phyloP scores from a whole-genome alignment of 2,113 vertebrate species.

The Coptodon rendalli region DNA sequence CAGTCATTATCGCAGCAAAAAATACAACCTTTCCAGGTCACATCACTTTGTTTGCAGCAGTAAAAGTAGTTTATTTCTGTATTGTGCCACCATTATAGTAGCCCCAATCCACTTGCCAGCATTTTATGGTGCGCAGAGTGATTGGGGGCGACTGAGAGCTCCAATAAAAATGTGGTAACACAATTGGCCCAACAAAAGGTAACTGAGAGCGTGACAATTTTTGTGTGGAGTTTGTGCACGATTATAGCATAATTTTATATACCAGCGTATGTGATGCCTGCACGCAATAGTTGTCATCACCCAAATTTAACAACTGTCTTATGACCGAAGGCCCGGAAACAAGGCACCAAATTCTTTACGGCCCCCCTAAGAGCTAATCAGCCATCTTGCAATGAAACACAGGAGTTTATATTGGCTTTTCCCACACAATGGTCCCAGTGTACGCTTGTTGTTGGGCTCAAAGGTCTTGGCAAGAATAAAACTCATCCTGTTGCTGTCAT shows the following conservation, averaged over 20 bases:
- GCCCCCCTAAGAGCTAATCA: constrained; percentile 62
- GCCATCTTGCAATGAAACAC: constrained; percentile 54
- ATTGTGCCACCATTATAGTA: constrained; percentile 87
- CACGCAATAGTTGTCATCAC: constrained; percentile 33
- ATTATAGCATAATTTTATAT: constrained; percentile 31
- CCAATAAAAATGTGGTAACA: constrained; percentile 80
- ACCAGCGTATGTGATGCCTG: background rate
- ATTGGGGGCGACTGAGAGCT: constrained; percentile 83
- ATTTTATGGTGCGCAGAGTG: constrained; percentile 91
- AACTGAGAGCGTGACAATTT: constrained; percentile 3
- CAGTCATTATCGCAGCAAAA: constrained; percentile 84
- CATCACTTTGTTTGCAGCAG: constrained; percentile 90
- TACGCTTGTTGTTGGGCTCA: constrained; percentile 30
- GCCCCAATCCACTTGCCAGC: constrained; percentile 88
- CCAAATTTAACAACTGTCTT: constrained; percentile 46
- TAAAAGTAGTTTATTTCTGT: constrained; percentile 97
- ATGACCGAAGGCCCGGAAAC: constrained; percentile 9
- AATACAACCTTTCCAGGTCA: constrained; percentile 96
- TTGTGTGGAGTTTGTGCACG: constrained; percentile 4
- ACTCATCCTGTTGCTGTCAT: constrained; percentile 26
- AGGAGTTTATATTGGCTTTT: constrained; percentile 47
- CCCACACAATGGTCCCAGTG: constrained; percentile 51
- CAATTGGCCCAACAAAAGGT: constrained; percentile 36
- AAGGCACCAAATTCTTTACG: constrained; percentile 48
- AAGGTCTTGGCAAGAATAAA: constrained; percentile 41